Conservation (phyloP, 2,797 vertebrate species). For the Paedocypris micromegethes region DNA sequence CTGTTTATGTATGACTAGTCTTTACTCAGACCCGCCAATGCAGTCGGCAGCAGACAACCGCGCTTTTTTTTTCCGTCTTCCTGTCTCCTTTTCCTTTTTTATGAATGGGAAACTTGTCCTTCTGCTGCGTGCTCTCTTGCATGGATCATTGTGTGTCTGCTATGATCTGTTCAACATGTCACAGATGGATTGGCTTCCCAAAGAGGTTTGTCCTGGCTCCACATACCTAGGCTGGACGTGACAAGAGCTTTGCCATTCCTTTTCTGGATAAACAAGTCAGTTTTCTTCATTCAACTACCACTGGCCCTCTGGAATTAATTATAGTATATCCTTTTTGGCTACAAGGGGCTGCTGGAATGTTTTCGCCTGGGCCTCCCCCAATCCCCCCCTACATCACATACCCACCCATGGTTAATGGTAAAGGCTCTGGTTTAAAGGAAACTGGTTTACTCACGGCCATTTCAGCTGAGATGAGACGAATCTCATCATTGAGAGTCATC, state of each 20-base stretch:
- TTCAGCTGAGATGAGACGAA: constrained; percentile 16
- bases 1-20: constrained; percentile 27
- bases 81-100: constrained; percentile 42
- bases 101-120: constrained; percentile 48
- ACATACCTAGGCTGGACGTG: constrained; percentile 43
- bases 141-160: constrained; percentile 47
- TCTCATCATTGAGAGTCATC: not conserved
- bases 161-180: constrained; percentile 50
- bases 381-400: constrained; percentile 32
- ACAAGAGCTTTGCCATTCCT: constrained; percentile 47
- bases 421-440: constrained; percentile 47
- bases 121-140: constrained; percentile 37
- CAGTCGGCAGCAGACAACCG: constrained; percentile 40
- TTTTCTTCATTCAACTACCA: constrained; percentile 54
- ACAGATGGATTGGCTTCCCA: constrained; percentile 43
- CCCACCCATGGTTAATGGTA: constrained; percentile 47
- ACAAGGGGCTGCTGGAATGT: constrained; percentile 55
- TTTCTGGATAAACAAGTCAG: constrained; percentile 53
- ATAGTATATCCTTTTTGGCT: constrained; percentile 58
- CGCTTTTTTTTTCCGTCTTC: constrained; percentile 32
- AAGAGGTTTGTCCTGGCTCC: constrained; percentile 29
- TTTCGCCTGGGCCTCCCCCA: constrained; percentile 44
- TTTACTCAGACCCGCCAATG: constrained; percentile 41
- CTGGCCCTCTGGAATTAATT: constrained; percentile 59
- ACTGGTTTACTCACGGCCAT: constrained; percentile 47